Evolutionary conservation across 35 echinoderm and acorn worm genomes (phyloP).

Genomic region (Heliocidaris tuberculata): DNA sequence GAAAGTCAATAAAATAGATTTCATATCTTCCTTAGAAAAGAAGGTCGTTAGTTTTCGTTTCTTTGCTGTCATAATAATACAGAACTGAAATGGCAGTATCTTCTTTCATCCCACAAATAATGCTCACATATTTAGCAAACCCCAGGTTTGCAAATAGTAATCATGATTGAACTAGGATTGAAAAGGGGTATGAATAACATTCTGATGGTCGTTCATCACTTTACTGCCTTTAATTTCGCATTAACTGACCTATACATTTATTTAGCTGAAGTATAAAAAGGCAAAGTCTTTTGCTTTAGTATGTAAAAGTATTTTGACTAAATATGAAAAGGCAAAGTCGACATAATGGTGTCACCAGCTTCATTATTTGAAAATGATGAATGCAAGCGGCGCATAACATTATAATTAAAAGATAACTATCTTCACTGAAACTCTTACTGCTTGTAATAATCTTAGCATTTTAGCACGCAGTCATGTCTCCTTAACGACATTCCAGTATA

Average conservation of each 20-base stretch:
- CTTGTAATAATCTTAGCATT: neutral
- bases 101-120: neutral
- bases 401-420: neutral
- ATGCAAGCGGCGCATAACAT: too few species aligned
- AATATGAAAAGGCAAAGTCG: too few species aligned
- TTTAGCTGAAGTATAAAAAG: neutral
- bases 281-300: too few species aligned
- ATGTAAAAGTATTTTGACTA: too few species aligned
- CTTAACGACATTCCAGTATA: neutral
- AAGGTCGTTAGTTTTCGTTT: neutral
- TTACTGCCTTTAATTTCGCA: neutral
- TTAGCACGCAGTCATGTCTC: neutral
- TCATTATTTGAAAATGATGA: neutral
- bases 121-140: neutral
- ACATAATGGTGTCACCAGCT: neutral
- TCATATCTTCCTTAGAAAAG: neutral
- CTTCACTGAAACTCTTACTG: neutral
- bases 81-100: neutral
- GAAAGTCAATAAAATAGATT: neutral
- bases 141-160: neutral
- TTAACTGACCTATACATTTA: neutral
- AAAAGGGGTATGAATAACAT: neutral
- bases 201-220: neutral
- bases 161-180: neutral
- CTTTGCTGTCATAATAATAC: neutral